Percentiles rank a stretch among this genome's conserved stretches.
Evolutionary conservation across 2,797 vertebrate genomes (phyloP).

Genomic region (Thunnus albacares): DNA sequence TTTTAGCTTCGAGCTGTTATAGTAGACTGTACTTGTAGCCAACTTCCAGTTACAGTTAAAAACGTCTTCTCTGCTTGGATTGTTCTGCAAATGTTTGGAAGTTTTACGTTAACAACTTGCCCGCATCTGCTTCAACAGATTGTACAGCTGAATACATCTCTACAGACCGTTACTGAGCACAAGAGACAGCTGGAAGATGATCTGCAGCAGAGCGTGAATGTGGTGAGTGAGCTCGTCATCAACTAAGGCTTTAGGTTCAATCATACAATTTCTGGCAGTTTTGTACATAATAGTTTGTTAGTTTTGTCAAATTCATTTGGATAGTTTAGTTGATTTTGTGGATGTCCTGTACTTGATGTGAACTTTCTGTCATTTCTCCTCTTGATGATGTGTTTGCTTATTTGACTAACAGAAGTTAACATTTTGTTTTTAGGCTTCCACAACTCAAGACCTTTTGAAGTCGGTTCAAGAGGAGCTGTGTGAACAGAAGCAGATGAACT

Average conservation of each 20-base stretch:
- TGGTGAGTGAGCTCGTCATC: slow-evolving; percentile 25
- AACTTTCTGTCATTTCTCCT: not conserved
- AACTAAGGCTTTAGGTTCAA: not conserved
- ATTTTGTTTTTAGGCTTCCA: slow-evolving; percentile 32
- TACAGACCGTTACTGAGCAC: slow-evolving; percentile 34
- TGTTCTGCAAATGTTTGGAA: not conserved
- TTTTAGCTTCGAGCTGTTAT: no score
- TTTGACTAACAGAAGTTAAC: not conserved
- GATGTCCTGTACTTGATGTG: not conserved
- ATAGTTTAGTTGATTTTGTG: not conserved
- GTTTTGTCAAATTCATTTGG: not conserved
- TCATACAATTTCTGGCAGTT: not conserved
- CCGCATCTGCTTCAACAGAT: slow-evolving; percentile 7
- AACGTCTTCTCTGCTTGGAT: not conserved
- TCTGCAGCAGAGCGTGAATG: slow-evolving; percentile 30
- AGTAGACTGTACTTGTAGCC: no score
- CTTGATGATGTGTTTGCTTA: not conserved
- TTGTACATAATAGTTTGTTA: not conserved
- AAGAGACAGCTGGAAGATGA: slow-evolving; percentile 44
- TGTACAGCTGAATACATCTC: not conserved
- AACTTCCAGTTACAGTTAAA: no score
- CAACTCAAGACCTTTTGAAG: slow-evolving; percentile 34
- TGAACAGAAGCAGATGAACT: slow-evolving; percentile 42
- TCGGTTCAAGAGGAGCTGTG: slow-evolving; percentile 48
- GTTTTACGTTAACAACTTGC: not conserved